These are phyloP conservation scores for pig (Sus scrofa) DNA, from an alignment of 2,113 vertebrate species.

Conservation along the genomic window DNA sequence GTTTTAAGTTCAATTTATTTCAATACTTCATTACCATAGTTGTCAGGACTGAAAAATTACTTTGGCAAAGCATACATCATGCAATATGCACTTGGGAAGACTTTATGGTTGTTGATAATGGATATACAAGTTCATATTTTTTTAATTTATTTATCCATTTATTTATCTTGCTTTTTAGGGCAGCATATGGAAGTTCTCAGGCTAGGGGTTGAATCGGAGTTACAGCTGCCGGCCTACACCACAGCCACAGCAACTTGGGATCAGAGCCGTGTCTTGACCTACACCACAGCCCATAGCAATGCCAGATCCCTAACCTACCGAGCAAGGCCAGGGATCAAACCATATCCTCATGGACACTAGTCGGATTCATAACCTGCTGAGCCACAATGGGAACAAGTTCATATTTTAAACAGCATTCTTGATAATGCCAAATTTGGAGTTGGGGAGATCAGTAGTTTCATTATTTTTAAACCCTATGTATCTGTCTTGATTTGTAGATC, in stretches of 20 bases:
- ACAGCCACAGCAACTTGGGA: too few relatives aligned
- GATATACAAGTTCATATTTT: constrained; percentile 26
- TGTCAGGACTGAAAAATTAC: constrained; percentile 51
- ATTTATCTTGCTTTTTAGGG: too few relatives aligned
- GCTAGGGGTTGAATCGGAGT: too few relatives aligned
- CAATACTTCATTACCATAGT: constrained; percentile 16
- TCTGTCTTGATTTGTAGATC: background rate
- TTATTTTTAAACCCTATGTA: background rate
- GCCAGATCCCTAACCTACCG: too few relatives aligned
- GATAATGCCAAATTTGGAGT: constrained; percentile 4
- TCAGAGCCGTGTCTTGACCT: too few relatives aligned
- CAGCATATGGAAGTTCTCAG: too few relatives aligned
- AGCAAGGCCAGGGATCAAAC: too few relatives aligned
- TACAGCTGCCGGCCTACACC: too few relatives aligned
- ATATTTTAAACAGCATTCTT: constrained; percentile 46
- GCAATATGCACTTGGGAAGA: background rate
- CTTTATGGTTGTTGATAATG: constrained; percentile 17
- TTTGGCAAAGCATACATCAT: background rate
- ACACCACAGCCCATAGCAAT: too few relatives aligned
- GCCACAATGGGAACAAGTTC: background rate
- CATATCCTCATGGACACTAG: too few relatives aligned
- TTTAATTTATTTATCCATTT: too few relatives aligned
- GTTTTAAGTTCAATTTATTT: constrained; percentile 52
- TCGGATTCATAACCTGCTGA: too few relatives aligned
- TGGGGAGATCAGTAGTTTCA: background rate